These are phyloP conservation scores for Lasioglossum figueresi DNA, from an alignment of 2,888 invertebrate genomes.

Conservation along the genomic window DNA sequence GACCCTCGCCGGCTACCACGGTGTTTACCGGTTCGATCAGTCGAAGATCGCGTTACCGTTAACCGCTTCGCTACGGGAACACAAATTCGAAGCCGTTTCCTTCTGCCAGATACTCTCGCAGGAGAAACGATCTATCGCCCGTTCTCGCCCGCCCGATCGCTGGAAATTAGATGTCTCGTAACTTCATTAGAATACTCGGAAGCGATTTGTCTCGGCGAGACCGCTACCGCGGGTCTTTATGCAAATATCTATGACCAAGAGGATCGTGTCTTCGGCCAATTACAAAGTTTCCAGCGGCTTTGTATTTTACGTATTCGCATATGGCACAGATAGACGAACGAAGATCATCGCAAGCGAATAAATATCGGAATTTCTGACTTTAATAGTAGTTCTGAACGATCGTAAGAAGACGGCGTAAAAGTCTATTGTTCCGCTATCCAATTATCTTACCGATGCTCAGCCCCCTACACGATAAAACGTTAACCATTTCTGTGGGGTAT, in stretches of 20 bases:
- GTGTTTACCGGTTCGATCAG: slow-evolving; percentile 73
- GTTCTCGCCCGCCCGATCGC: not conserved
- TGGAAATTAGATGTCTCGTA: not conserved
- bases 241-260: not conserved
- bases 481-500: not conserved
- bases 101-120: not conserved
- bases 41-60: slow-evolving; percentile 79
- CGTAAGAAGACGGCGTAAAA: too few species aligned
- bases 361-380: not conserved
- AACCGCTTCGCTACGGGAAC: slow-evolving; percentile 69
- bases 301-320: not conserved
- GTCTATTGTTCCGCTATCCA: too few species aligned
- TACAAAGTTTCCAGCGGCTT: not conserved
- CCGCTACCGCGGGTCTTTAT: not conserved
- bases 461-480: not conserved
- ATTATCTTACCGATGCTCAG: too few species aligned
- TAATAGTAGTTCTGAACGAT: too few species aligned
- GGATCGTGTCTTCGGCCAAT: not conserved
- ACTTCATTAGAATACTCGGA: not conserved
- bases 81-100: slow-evolving; percentile 3
- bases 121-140: not conserved
- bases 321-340: too few species aligned
- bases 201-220: not conserved
- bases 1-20: slow-evolving; percentile 79
- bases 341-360: too few species aligned